Conservation (phyloP, 2,888 invertebrate genomes). For the Seladonia tumulorum region DNA sequence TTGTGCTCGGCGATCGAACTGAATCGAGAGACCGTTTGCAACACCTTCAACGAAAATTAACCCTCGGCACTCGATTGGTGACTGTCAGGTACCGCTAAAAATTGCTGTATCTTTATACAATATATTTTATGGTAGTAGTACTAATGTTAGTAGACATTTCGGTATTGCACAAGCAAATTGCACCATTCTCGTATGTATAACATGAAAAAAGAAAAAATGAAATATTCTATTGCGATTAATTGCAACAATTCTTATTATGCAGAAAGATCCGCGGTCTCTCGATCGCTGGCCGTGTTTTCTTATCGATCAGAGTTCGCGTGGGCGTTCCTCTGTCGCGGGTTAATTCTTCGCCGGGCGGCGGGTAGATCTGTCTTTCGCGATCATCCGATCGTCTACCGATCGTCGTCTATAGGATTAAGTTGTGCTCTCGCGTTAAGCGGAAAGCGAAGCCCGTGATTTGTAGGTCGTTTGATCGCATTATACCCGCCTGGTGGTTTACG, state of each 20-base stretch:
- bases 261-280: not conserved
- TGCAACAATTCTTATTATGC: not conserved
- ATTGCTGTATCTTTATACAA: too few species aligned
- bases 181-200: too few species aligned
- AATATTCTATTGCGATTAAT: too few species aligned
- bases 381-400: conserved; percentile 56
- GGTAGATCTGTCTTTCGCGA: conserved; percentile 38
- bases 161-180: too few species aligned
- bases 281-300: not conserved
- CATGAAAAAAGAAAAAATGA: too few species aligned
- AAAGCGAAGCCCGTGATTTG: conserved; percentile 78
- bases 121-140: too few species aligned
- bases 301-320: conserved; percentile 1
- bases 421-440: conserved; percentile 63
- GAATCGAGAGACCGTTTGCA: not conserved
- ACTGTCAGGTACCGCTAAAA: too few species aligned
- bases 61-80: too few species aligned
- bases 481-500: conserved; percentile 71
- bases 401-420: conserved; percentile 55
- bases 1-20: not conserved
- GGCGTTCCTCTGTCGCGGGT: not conserved
- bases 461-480: conserved; percentile 80
- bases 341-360: conserved; percentile 29
- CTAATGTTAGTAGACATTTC: too few species aligned
- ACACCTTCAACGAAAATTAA: not conserved